A percentile compares a stretch with the other conserved stretches of the same genome.
phyloP scores from a whole-genome alignment of 1,140 invertebrate genomes.

The Platorchestia sp. region DNA sequence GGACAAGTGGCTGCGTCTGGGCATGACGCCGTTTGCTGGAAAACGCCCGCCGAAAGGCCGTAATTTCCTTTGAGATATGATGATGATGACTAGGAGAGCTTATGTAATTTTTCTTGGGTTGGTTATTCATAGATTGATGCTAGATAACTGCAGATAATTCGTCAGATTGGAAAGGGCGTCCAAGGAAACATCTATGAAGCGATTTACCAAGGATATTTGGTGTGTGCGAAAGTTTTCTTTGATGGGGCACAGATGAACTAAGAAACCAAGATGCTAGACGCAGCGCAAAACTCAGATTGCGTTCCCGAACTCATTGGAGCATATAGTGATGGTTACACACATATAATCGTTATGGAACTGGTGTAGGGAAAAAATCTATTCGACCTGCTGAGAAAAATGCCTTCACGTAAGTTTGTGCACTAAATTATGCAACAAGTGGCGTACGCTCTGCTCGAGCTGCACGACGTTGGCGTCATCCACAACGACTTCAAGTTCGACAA shows the following conservation, averaged over 20 bases:
- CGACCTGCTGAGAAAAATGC: background rate
- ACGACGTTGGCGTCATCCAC: constrained; percentile 37
- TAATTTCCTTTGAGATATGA: background rate
- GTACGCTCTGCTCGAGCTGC: constrained; percentile 13
- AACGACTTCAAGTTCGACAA: constrained; percentile 45
- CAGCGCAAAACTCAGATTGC: background rate
- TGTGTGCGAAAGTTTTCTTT: background rate
- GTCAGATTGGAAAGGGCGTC: background rate
- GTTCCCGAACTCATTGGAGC: background rate
- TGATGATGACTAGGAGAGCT: background rate
- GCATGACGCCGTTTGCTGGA: background rate
- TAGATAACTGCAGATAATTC: background rate
- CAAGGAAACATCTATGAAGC: constrained; percentile 37
- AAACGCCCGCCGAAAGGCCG: background rate
- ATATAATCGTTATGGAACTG: constrained; percentile 8
- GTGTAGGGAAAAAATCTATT: constrained; percentile 8
- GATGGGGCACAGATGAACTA: background rate
- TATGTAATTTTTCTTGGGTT: background rate
- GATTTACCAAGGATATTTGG: background rate
- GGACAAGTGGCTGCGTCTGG: background rate
- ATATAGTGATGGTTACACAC: background rate
- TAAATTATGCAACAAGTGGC: constrained; percentile 14
- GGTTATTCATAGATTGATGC: background rate
- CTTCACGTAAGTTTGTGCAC: background rate
- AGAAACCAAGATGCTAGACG: background rate